These are phyloP conservation scores for Cyrtorhinus lividipennis DNA, from an alignment of 1,140 invertebrate genomes.

Conservation along the genomic window DNA sequence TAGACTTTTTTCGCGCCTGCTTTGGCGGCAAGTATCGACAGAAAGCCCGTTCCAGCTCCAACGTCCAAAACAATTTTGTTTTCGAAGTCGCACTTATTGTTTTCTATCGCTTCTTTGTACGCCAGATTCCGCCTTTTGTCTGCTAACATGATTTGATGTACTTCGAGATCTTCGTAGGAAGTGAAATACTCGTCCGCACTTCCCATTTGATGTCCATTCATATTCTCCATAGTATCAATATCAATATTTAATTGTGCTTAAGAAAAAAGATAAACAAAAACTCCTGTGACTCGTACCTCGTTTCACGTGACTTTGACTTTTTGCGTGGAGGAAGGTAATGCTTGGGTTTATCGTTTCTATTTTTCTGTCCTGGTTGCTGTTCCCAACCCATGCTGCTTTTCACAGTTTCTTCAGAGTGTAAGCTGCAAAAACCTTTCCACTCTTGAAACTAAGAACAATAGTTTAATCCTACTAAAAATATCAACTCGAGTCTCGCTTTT, in stretches of 20 bases:
- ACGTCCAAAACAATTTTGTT: slow-evolving; percentile 82
- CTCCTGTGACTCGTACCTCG: not conserved
- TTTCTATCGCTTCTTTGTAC: slow-evolving; percentile 81
- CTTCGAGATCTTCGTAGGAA: slow-evolving; percentile 32
- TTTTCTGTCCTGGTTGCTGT: too few relatives aligned
- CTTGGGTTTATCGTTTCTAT: too few relatives aligned
- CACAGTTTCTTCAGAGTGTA: too few relatives aligned
- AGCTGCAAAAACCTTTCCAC: too few relatives aligned
- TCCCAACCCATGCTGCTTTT: too few relatives aligned
- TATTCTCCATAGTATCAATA: not conserved
- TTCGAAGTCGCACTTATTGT: slow-evolving; percentile 52
- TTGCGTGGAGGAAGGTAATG: not conserved
- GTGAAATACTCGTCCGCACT: not conserved
- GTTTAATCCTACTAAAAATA: too few relatives aligned
- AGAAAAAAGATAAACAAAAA: not conserved
- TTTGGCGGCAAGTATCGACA: slow-evolving; percentile 90
- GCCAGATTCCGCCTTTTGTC: slow-evolving; percentile 81
- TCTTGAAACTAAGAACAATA: too few relatives aligned
- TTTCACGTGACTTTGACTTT: not conserved
- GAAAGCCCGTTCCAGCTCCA: slow-evolving; percentile 77
- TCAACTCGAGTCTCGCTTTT: too few relatives aligned
- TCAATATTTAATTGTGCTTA: not conserved
- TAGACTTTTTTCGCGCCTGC: slow-evolving; percentile 82
- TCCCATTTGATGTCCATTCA: not conserved
- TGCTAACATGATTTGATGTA: slow-evolving; percentile 62